These are phyloP conservation scores for Drosophila paracracens DNA, from an alignment of 2,888 invertebrate genomes.

Conservation along the genomic window DNA sequence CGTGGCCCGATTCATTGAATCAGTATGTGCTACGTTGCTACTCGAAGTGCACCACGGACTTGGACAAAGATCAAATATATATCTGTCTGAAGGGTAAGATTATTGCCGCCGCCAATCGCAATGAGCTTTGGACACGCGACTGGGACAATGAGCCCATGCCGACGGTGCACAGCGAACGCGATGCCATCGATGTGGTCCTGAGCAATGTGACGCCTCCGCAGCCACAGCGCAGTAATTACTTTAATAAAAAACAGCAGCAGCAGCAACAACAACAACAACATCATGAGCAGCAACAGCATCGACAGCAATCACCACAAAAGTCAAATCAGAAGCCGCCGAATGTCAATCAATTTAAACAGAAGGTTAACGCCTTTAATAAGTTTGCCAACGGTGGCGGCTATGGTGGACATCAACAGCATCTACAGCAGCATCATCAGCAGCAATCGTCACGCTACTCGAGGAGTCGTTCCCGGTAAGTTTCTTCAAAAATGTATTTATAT, in stretches of 20 bases:
- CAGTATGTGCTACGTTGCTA: conserved; percentile 97
- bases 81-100: conserved; percentile 97
- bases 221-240: conserved; percentile 84
- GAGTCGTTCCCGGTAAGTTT: conserved; percentile 82
- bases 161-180: conserved; percentile 92
- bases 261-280: conserved; percentile 48
- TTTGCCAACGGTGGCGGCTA: conserved; percentile 61
- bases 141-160: conserved; percentile 98
- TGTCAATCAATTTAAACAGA: conserved; percentile 62
- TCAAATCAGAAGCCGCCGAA: conserved; percentile 65
- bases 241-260: conserved; percentile 63
- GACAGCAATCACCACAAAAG: conserved; percentile 34
- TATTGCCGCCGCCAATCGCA: conserved; percentile 94
- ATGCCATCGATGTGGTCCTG: conserved; percentile 86
- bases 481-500: too few species aligned
- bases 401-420: conserved; percentile 70
- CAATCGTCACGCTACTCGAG: conserved; percentile 82
- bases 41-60: conserved; percentile 93
- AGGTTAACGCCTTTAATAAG: conserved; percentile 81
- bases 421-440: conserved; percentile 53
- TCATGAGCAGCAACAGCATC: conserved; percentile 33
- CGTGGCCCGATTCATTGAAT: conserved; percentile 92
- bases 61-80: conserved; percentile 97
- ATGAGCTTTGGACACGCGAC: conserved; percentile 94
- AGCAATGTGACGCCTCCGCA: conserved; percentile 85